phyloP scores from a whole-genome alignment of 2,888 invertebrate genomes.

The Dasypogon diadema region DNA sequence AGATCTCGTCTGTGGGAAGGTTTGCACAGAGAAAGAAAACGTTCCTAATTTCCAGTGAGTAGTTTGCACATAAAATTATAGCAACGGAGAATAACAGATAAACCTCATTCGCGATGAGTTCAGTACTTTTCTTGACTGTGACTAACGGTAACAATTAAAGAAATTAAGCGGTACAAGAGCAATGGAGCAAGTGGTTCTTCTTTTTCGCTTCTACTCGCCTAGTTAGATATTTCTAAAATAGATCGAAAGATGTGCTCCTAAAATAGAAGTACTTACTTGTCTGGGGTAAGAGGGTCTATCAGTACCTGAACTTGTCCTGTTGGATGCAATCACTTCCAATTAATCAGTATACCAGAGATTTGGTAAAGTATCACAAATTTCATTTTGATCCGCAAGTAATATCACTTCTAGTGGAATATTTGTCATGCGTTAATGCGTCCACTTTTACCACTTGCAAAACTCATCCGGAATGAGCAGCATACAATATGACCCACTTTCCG shows the following conservation, averaged over 20 bases:
- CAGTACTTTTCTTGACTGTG: slow-evolving; percentile 24
- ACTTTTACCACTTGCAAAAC: slow-evolving; percentile 34
- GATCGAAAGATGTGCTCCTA: background rate
- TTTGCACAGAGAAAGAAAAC: background rate
- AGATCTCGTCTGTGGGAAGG: background rate
- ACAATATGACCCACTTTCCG: slow-evolving; percentile 32
- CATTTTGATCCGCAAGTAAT: background rate
- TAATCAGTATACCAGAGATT: background rate
- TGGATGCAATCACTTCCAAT: background rate
- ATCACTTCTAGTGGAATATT: background rate
- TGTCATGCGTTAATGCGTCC: background rate
- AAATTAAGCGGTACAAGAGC: slow-evolving; percentile 21
- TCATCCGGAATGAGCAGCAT: slow-evolving; percentile 5
- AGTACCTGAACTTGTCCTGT: background rate
- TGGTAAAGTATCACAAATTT: no score
- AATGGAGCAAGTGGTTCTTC: slow-evolving; percentile 20
- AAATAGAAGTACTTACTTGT: background rate
- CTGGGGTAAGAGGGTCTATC: background rate
- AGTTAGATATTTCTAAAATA: background rate
- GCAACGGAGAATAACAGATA: background rate
- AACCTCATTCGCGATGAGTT: slow-evolving; percentile 33
- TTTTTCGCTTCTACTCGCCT: background rate
- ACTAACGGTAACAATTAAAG: slow-evolving; percentile 41
- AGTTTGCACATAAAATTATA: background rate
- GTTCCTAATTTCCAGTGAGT: background rate